These are phyloP conservation scores for Cydia strobilella DNA, from an alignment of 1,140 invertebrate genomes.

Conservation along the genomic window DNA sequence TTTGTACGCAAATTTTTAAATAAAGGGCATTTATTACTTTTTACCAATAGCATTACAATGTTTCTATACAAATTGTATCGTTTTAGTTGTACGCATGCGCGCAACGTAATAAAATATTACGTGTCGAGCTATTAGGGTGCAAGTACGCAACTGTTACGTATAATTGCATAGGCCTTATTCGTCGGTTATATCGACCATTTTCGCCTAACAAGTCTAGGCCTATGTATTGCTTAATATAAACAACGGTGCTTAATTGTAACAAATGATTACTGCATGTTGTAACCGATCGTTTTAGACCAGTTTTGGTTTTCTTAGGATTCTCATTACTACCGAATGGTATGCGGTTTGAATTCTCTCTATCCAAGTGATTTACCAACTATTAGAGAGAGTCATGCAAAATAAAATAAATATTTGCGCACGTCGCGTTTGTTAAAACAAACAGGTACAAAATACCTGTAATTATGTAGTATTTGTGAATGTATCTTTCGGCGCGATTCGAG, in stretches of 20 bases:
- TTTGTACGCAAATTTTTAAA: no score
- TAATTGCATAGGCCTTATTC: slow-evolving; percentile 15
- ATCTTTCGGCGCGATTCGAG: no score
- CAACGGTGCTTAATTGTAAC: slow-evolving; percentile 31
- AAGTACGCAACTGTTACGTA: slow-evolving; percentile 26
- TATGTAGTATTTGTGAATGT: no score
- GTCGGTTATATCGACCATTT: neutral
- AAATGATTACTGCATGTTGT: slow-evolving; percentile 27
- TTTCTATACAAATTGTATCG: slow-evolving; percentile 1
- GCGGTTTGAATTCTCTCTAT: neutral
- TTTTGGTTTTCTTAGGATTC: slow-evolving; percentile 8
- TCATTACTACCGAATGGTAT: neutral
- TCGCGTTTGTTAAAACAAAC: neutral
- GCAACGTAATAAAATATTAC: slow-evolving; percentile 30
- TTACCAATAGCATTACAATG: neutral
- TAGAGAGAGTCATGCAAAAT: neutral
- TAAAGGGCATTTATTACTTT: neutral
- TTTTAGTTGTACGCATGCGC: neutral
- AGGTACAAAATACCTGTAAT: no score
- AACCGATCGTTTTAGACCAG: slow-evolving; percentile 18
- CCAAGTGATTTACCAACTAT: neutral
- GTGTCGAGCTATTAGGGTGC: slow-evolving; percentile 26
- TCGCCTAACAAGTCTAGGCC: slow-evolving; percentile 2
- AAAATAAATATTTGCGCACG: neutral
- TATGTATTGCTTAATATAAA: slow-evolving; percentile 31